phyloP scores from a whole-genome alignment of 2,113 vertebrate species.

The Aplodontia rufa region DNA sequence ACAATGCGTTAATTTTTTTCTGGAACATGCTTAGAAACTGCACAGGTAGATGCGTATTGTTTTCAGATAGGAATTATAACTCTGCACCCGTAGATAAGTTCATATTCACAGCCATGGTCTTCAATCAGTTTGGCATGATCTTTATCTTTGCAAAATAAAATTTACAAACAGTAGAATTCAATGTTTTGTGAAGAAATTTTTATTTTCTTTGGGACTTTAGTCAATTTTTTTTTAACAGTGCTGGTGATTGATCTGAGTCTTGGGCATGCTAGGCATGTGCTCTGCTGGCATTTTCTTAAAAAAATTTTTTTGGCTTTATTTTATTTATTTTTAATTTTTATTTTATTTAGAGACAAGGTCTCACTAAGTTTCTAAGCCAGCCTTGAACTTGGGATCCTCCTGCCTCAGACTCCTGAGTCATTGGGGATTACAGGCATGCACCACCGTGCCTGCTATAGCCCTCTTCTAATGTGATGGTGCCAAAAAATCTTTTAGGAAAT shows the following conservation, averaged over 20 bases:
- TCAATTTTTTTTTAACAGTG: background rate
- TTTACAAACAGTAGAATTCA: background rate
- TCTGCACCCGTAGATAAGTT: background rate
- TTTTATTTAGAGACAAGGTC: background rate
- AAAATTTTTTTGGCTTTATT: too few relatives aligned
- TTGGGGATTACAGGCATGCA: too few relatives aligned
- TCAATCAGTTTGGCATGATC: background rate
- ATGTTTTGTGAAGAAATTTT: background rate
- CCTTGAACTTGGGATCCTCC: background rate
- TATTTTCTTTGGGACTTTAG: conserved; percentile 1
- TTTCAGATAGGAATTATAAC: conserved; percentile 34
- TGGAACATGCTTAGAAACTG: background rate
- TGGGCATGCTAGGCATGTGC: background rate
- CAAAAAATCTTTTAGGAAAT: background rate
- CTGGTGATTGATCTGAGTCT: background rate
- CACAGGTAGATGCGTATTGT: background rate
- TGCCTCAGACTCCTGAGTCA: background rate
- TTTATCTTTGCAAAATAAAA: conserved; percentile 20
- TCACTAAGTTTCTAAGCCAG: background rate
- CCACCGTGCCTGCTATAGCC: background rate
- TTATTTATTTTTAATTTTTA: too few relatives aligned
- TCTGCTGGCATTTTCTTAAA: too few relatives aligned
- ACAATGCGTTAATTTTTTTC: background rate
- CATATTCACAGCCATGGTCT: background rate
- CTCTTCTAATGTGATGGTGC: conserved; percentile 6